Base-by-base conservation (phyloP, 92 coral and sea anemone species). In the Porites divaricata region DNA sequence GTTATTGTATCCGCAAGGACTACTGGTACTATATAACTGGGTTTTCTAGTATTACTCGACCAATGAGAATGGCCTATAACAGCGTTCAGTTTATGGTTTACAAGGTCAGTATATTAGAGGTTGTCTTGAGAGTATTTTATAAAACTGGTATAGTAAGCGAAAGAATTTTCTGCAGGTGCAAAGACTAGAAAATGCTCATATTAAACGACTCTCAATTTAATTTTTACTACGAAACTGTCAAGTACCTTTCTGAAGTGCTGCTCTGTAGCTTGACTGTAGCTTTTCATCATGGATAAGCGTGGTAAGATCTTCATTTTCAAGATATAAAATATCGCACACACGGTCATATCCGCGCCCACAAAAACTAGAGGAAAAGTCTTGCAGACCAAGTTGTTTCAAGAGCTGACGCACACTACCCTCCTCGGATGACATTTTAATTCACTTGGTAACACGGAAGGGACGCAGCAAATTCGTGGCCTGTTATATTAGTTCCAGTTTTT, bases 171-270 rank as follows among this genome's bases (percentile, higher is more conserved):
- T 9, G 1, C 19, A 53, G 26, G 56, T 4, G 13, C 16, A 25
- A 9, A 51, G 13, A 17, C 19, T 77, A 9, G n/a, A 21, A 48
- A n/a, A 1, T 59, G 1, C 3, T 25, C 13, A 15, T 6, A 52
- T 52, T 25, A 24, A 24, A 20, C 0, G 1, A 9, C 48, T n/a
- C 65, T 0, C 35, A 19, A 0, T 54, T 21, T 0, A 53, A 23
- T 49, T 26, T 7, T 9, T 54, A 22, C 28, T 13, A 65, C 2
- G 10, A 54, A 53, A 54, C 14, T 54, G 16, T 54, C 4, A 2
- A 17, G 51, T 81, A 91, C 95, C 95, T 91, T 88, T 74, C 19
- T 77, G 77, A 0, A 91, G 66, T 13, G 83, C 76, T 53, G 71
- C 52, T 19, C 20, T 65, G 72, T 74, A 91, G 74, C 63, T 85